These are phyloP conservation scores for Xenops minutus DNA, from an alignment of 2,797 vertebrate genomes.

Conservation along the genomic window DNA sequence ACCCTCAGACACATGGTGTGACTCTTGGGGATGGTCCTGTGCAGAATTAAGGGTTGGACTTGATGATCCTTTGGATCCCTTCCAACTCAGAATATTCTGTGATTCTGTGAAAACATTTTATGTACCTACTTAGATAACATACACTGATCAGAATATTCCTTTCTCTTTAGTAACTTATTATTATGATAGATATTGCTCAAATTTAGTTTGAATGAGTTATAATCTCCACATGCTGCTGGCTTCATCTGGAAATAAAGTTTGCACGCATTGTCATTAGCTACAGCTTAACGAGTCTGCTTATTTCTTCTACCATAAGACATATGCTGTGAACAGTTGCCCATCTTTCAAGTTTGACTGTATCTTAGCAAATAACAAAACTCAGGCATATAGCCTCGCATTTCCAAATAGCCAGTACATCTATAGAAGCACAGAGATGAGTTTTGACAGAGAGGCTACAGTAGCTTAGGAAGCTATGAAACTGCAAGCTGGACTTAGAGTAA, in stretches of 20 bases:
- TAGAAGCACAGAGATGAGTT: fast-evolving
- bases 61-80: background rate
- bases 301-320: background rate
- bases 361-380: background rate
- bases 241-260: background rate
- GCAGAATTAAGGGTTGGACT: background rate
- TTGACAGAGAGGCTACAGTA: background rate
- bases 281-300: background rate
- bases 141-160: background rate
- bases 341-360: background rate
- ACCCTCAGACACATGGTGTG: background rate
- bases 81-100: background rate
- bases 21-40: background rate
- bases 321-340: background rate
- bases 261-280: background rate
- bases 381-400: background rate
- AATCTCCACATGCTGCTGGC: background rate
- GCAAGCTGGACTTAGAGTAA: background rate
- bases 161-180: background rate
- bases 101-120: background rate
- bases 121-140: background rate
- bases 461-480: background rate
- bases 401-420: background rate
- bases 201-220: background rate
- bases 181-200: background rate